Base-by-base conservation (phyloP, 2,797 vertebrate genomes). In the Trachurus trachurus region DNA sequence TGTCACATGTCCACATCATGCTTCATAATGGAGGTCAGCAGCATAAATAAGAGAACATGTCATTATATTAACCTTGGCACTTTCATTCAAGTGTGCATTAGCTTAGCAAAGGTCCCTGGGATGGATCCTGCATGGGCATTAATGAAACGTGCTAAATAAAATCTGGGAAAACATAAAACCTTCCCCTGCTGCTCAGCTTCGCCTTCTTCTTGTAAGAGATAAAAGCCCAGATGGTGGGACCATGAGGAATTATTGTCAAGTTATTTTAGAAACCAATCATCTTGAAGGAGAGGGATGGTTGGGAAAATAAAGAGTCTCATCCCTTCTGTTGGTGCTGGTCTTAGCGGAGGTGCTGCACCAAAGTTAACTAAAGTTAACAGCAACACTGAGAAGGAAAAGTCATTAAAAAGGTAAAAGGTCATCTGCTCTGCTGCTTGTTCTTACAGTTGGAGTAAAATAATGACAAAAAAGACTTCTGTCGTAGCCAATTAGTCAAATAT, bases 181-280 rank as follows among this genome's bases (percentile, higher is more conserved):
- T 44, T 13, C 22, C 53, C 59, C 77, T 87, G 70, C 84, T 72
- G 79, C 60, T 82, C 58, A 66, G 56, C 58, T 86, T 66, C 63
- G 39, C 69, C 45, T 60, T 60, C 42, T 62, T 29, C 63, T 87
- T 67, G 29, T 77, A 62, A 62, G 59, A 81, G 66, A 76, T 47
- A 80, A 81, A 45, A 76, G 66, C 72, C 87, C 87, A 89, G 88
- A 90, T 88, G 88, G 84, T n/a, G 3, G 62, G 42, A 69, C 76
- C 56, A 37, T 2, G 2, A 85, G 81, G 76, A 89, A 75, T 87
- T 71, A 65, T 63, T 61, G 53, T 45, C 58, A 83, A 78, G 83
- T 79, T 84, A 80, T 86, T 82, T 87, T 64, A 52, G 68, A 82
- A 71, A 74, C 53, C 15, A 78, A 74, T 76, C 53, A 80, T 77